phyloP scores from a whole-genome alignment of 2,797 vertebrate species.

The Enteromius trimaculatus region DNA sequence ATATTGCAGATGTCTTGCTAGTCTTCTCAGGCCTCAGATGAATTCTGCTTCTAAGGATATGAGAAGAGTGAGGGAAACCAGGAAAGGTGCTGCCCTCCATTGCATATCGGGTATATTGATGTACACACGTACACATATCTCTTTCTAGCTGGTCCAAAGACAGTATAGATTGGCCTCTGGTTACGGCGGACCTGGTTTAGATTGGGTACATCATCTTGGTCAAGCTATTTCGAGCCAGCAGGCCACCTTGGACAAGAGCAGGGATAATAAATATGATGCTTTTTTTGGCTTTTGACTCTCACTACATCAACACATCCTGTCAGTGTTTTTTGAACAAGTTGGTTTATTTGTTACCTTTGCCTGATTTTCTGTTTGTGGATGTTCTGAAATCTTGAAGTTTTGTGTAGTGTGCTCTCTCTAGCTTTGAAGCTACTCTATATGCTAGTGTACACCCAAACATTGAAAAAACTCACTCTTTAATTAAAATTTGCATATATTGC shows the following conservation, averaged over 20 bases:
- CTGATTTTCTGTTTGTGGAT: neutral
- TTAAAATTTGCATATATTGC: neutral
- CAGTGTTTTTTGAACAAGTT: neutral
- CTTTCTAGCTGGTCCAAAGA: neutral
- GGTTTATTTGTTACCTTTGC: neutral
- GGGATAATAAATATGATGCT: neutral
- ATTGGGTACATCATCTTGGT: neutral
- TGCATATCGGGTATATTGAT: neutral
- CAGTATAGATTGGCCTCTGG: neutral
- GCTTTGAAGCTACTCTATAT: neutral
- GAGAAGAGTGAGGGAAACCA: neutral
- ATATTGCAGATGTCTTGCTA: slow-evolving; percentile 26
- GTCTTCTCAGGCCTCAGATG: slow-evolving; percentile 20
- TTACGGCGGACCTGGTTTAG: neutral
- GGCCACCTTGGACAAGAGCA: neutral
- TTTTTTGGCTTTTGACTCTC: neutral
- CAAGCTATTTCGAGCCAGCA: neutral
- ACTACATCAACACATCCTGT: neutral
- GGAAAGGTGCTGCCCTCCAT: slow-evolving; percentile 24
- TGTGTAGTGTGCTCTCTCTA: neutral
- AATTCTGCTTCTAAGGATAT: slow-evolving; percentile 26
- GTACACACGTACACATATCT: neutral
- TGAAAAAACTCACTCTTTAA: neutral
- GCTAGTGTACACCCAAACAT: neutral
- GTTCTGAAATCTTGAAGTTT: neutral